These are phyloP conservation scores for Sycophaga agraensis DNA, from an alignment of 1,140 invertebrate genomes.

Conservation along the genomic window DNA sequence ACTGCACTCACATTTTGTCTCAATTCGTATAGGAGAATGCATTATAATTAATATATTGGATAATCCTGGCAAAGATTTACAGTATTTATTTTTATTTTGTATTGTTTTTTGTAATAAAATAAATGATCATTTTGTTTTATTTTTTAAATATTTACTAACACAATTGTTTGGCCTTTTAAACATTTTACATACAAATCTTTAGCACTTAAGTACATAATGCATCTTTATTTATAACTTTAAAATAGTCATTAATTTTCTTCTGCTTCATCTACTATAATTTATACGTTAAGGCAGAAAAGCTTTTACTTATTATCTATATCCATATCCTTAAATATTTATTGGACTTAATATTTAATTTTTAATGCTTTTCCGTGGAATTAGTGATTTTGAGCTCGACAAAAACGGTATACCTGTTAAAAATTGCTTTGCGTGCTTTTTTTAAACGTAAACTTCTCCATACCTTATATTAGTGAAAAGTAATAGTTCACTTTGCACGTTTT, in stretches of 20 bases:
- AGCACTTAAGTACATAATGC: slow-evolving; percentile 5
- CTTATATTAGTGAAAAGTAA: no score
- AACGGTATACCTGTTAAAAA: no score
- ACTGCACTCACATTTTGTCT: background rate
- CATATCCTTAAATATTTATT: slow-evolving; percentile 3
- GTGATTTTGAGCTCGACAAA: no score
- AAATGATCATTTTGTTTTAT: slow-evolving; percentile 12
- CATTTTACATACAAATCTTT: slow-evolving; percentile 3
- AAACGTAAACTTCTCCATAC: no score
- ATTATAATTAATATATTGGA: background rate
- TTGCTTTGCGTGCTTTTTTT: no score
- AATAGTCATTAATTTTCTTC: slow-evolving; percentile 17
- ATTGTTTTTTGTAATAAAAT: slow-evolving; percentile 17
- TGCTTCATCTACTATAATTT: slow-evolving; percentile 19
- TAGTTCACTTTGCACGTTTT: no score
- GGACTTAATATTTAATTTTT: slow-evolving; percentile 16
- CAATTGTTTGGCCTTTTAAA: background rate
- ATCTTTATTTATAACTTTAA: no score
- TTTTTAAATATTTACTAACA: slow-evolving; percentile 19
- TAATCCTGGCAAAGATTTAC: background rate
- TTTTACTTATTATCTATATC: slow-evolving; percentile 9
- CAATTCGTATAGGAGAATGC: background rate
- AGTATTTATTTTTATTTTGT: slow-evolving; percentile 19
- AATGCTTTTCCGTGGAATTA: slow-evolving; percentile 7
- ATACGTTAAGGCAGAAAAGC: background rate